These are phyloP conservation scores for Drosophila kikkawai DNA, from an alignment of 1,140 invertebrate species.

Conservation along the genomic window DNA sequence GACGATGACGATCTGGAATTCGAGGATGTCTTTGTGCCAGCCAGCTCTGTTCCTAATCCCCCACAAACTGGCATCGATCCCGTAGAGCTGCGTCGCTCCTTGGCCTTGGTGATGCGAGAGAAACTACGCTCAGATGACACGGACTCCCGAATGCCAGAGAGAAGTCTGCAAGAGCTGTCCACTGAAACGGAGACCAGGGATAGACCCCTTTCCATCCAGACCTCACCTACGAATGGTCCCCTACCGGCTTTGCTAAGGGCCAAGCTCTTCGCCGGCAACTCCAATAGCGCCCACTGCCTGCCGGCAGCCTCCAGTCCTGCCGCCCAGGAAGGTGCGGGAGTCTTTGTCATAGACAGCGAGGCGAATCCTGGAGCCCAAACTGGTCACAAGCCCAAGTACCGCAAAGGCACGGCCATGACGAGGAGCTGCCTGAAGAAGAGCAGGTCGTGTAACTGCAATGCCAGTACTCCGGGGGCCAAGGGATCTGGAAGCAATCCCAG, in stretches of 20 bases:
- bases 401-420: slow-evolving; percentile 63
- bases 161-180: slow-evolving; percentile 10
- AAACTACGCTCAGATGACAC: slow-evolving; percentile 78
- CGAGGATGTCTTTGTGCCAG: slow-evolving; percentile 78
- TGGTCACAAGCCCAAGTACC: slow-evolving; percentile 76
- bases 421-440: slow-evolving; percentile 63
- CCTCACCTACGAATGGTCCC: slow-evolving; percentile 66
- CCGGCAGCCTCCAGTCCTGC: slow-evolving; percentile 26
- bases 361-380: slow-evolving; percentile 44
- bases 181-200: slow-evolving; percentile 12
- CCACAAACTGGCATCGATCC: slow-evolving; percentile 58
- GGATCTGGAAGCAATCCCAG: slow-evolving; percentile 21
- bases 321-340: slow-evolving; percentile 5
- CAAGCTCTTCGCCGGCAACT: slow-evolving; percentile 55
- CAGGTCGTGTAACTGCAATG: slow-evolving; percentile 68
- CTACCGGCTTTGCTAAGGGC: slow-evolving; percentile 45
- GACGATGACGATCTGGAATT: slow-evolving; percentile 72
- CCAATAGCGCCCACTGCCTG: slow-evolving; percentile 57
- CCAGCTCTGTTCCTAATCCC: slow-evolving; percentile 14
- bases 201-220: slow-evolving; percentile 54
- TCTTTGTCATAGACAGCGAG: slow-evolving; percentile 78
- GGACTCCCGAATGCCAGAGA: slow-evolving; percentile 37
- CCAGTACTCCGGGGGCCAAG: slow-evolving; percentile 33
- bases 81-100: slow-evolving; percentile 54
- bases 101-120: slow-evolving; percentile 73